Base-by-base conservation (phyloP, 2,888 invertebrate genomes). In the Rugalucina vietnamica region DNA sequence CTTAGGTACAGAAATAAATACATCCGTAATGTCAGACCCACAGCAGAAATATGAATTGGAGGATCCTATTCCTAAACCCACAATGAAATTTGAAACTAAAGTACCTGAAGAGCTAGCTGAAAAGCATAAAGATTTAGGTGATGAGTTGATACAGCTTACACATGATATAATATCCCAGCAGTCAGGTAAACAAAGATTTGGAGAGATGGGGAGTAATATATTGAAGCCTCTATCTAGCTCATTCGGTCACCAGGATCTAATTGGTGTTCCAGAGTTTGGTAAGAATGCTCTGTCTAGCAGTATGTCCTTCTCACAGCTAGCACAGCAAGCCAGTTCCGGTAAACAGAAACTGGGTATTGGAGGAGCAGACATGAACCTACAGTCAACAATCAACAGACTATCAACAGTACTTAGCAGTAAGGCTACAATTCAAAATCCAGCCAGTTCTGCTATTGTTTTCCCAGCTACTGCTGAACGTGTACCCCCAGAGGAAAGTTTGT, bases 81-180 rank as follows among this genome's bases (percentile, higher is more conserved):
- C 12, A 39, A 32, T 32, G 43, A 75, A 54, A 73, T 29, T n/a
- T 29, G 73, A 70, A 32, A 69, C 29, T 54, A 43, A 80, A 54
- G 24, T 78, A 24, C 81, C 84, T 14, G 54, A 37, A 18, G 80
- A 85, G n/a, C 71, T 82, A 34, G 82, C 72, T 39, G 85, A 85
- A 43, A 77, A 78, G 73, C 84, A 82, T 39, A 84, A 84, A 71
- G 82, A 88, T 34, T 50, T 88, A 21, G 82, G 82, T 27, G 77
- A 84, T 43, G 88, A 88, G 60, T 71, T 88, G 54, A 78, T 88
- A 4, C 84, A 88, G 49, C 78, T 88, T 24, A 84, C 84, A 50
- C 84, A 78, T 82, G 86, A 88, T 34, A 84, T 88, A 43, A 85
- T 85, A 49, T 84, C 84, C 21, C 85, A 85, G 50, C 83, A 87